A percentile compares a stretch with the other conserved stretches of the same genome.
Conservation (phyloP, 1,140 invertebrate species). For the Mamestra configurata region DNA sequence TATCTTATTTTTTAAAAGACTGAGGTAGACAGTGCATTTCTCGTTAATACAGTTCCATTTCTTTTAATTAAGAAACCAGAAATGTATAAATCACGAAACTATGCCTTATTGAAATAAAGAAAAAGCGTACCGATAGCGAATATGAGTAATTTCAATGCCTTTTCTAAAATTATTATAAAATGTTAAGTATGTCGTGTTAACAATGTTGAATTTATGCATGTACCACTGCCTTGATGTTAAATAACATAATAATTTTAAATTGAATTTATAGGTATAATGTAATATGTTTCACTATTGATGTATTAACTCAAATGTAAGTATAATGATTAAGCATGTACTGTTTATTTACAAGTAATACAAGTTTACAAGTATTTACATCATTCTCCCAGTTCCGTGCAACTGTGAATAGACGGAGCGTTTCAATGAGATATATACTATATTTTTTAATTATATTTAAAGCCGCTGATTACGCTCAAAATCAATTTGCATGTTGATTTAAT, state of each 20-base stretch:
- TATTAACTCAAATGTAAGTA: slow-evolving; percentile 52
- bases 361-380: slow-evolving; percentile 39
- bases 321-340: slow-evolving; percentile 46
- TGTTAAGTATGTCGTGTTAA: slow-evolving; percentile 65
- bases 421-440: slow-evolving; percentile 38
- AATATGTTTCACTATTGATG: slow-evolving; percentile 50
- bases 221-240: slow-evolving; percentile 82
- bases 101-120: slow-evolving; percentile 44
- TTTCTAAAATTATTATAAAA: slow-evolving; percentile 62
- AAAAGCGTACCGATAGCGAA: slow-evolving; percentile 34
- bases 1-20: slow-evolving; percentile 46
- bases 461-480: slow-evolving; percentile 58
- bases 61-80: slow-evolving; percentile 34
- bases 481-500: slow-evolving; percentile 39
- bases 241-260: slow-evolving; percentile 71
- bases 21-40: slow-evolving; percentile 36
- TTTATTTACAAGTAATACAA: slow-evolving; percentile 45
- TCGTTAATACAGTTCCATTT: slow-evolving; percentile 31
- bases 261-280: slow-evolving; percentile 51
- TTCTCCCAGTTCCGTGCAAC: slow-evolving; percentile 9
- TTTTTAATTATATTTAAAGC: slow-evolving; percentile 53
- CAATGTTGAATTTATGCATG: slow-evolving; percentile 70
- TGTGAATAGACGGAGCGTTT: neutral
- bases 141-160: slow-evolving; percentile 54
- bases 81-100: slow-evolving; percentile 43